phyloP scores from a whole-genome alignment of 2,113 vertebrate species.

The Naja naja region DNA sequence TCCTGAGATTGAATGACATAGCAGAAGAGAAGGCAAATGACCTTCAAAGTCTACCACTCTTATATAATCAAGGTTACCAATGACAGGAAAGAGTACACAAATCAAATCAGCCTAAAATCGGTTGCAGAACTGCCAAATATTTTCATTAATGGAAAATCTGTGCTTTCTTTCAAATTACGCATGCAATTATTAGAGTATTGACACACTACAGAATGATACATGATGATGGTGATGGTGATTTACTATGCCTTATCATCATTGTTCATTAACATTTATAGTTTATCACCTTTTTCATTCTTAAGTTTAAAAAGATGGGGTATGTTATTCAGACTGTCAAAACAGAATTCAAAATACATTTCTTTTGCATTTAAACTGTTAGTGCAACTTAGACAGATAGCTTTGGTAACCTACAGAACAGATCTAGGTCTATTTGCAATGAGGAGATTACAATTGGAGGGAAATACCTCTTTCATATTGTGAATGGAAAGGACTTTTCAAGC shows the following conservation, averaged over 20 bases:
- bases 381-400: not conserved
- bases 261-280: not conserved
- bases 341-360: not conserved
- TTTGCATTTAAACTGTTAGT: not conserved
- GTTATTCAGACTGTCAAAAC: not conserved
- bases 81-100: not conserved
- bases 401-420: not conserved
- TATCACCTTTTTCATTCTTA: not conserved
- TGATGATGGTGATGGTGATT: not conserved
- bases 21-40: not conserved
- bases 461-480: not conserved
- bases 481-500: not conserved
- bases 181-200: not conserved
- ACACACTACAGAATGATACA: not conserved
- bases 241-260: not conserved
- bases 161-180: not conserved
- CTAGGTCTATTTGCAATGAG: not conserved
- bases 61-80: not conserved
- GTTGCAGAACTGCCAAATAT: not conserved
- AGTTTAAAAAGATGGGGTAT: not conserved
- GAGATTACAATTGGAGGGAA: not conserved
- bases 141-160: not conserved
- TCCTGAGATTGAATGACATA: not conserved
- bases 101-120: not conserved
- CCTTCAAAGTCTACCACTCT: not conserved